Conservation (phyloP, 1,140 invertebrate species). For the Chionoecetes opilio region DNA sequence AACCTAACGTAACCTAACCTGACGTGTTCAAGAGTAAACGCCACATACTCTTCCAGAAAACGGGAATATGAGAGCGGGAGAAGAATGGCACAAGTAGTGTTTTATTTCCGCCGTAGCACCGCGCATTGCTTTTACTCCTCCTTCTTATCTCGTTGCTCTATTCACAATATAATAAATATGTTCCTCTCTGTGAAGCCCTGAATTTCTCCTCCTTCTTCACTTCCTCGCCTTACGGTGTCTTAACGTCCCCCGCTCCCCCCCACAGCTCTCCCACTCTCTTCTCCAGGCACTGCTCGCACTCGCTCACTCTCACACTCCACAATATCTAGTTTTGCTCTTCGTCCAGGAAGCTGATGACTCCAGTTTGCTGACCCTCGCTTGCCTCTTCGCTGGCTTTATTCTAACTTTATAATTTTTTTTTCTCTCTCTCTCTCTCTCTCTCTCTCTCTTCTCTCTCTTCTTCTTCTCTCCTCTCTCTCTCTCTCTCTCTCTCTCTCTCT, state of each 20-base stretch:
- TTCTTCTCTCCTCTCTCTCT: not conserved
- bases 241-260: not conserved
- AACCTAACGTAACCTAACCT: too few relatives aligned
- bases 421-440: not conserved
- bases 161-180: not conserved
- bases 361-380: not conserved
- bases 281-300: not conserved
- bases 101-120: too few relatives aligned
- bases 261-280: not conserved
- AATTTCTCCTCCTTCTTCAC: not conserved
- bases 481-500: conserved; percentile 27
- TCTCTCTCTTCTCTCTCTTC: not conserved
- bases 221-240: not conserved
- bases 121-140: not conserved
- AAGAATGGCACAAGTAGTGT: too few relatives aligned
- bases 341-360: not conserved
- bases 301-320: not conserved
- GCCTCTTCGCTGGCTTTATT: not conserved
- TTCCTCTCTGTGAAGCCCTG: not conserved
- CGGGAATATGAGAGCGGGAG: too few relatives aligned
- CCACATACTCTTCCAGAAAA: too few relatives aligned
- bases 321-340: not conserved
- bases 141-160: not conserved
- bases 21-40: too few relatives aligned
- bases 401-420: not conserved